Evolutionary conservation across 2,888 invertebrate genomes (phyloP), one percentile per base, ranked within the genome.

Genomic region (Scelioninae gen. 1): DNA sequence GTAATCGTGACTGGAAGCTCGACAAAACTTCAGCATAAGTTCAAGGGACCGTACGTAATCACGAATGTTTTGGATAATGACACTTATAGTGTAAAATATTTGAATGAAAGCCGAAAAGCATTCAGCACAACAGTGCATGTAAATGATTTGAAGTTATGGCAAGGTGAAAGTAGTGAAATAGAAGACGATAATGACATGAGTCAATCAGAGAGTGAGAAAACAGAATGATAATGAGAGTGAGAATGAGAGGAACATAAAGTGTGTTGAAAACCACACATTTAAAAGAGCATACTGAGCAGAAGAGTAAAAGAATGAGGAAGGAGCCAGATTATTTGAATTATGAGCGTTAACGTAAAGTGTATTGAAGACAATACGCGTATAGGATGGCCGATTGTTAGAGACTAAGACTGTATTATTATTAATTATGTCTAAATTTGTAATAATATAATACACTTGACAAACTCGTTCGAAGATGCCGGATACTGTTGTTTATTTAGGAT

Each of bases 331-430:
- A n/a, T 23, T 58, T 40, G 15, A 40, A 15, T 40, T 13, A n/a
- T 56, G n/a, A n/a, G n/a, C n/a, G n/a, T n/a, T n/a, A n/a, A 5
- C 32, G 31, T 6, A 5, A 8, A 58, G 15, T 9, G 58, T 38
- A 58, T 40, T 38, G 58, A 58, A 16, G 58, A 40, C 38, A 40
- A 58, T 58, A 58, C 58, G n/a, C 40, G 11, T 5, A 38, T 38
- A 10, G 58, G 58, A 58, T 58, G 58, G 40, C 58, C 58, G 58
- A 58, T 15, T 58, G 58, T 58, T 38, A 58, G 40, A 58, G 58
- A 15, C 40, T 58, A n/a, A n/a, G n/a, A n/a, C n/a, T n/a, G n/a
- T n/a, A n/a, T n/a, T n/a, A n/a, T n/a, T n/a, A n/a, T n/a, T n/a
- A n/a, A n/a, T n/a, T n/a, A n/a, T n/a, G n/a, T n/a, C n/a, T n/a